A percentile compares a stretch with the other conserved stretches of the same genome.
These are phyloP conservation scores for Phasianus colchicus DNA, from an alignment of 2,113 vertebrate genomes.

Conservation along the genomic window DNA sequence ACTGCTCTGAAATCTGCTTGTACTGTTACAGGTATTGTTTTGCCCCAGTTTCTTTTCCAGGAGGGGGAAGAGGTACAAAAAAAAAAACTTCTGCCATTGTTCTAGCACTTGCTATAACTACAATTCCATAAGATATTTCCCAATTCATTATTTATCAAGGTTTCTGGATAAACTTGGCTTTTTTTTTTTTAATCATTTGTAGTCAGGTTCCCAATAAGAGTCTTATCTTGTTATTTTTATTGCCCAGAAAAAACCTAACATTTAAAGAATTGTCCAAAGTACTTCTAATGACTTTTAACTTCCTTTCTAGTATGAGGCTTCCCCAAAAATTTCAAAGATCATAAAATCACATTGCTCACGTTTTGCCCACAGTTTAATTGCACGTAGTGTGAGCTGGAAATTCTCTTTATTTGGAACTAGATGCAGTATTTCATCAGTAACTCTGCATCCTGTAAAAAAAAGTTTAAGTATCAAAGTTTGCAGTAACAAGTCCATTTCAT, in stretches of 20 bases:
- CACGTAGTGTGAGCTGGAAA: conserved; percentile 92
- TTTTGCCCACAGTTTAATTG: conserved; percentile 98
- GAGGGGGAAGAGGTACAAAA: too few species aligned
- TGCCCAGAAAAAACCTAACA: not conserved
- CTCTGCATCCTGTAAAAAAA: conserved; percentile 88
- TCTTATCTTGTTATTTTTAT: not conserved
- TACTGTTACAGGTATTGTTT: not conserved
- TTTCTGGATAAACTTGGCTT: not conserved
- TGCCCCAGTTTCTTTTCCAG: not conserved
- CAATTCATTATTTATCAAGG: not conserved
- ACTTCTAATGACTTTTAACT: not conserved
- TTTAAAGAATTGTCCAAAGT: not conserved
- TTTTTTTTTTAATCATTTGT: not conserved
- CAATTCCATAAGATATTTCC: rapidly evolving
- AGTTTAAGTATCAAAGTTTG: not conserved
- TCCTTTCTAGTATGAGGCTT: not conserved
- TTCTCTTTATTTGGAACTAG: conserved; percentile 98
- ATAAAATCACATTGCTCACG: conserved; percentile 78
- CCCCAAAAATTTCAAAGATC: not conserved
- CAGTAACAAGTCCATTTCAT: not conserved
- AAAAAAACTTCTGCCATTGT: not conserved
- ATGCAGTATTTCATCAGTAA: conserved; percentile 97
- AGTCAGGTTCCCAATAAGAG: not conserved
- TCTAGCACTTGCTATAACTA: not conserved
- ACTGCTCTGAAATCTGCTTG: not conserved